These are phyloP conservation scores for Enhydra lutris DNA, from an alignment of 2,113 vertebrate genomes.

Conservation along the genomic window DNA sequence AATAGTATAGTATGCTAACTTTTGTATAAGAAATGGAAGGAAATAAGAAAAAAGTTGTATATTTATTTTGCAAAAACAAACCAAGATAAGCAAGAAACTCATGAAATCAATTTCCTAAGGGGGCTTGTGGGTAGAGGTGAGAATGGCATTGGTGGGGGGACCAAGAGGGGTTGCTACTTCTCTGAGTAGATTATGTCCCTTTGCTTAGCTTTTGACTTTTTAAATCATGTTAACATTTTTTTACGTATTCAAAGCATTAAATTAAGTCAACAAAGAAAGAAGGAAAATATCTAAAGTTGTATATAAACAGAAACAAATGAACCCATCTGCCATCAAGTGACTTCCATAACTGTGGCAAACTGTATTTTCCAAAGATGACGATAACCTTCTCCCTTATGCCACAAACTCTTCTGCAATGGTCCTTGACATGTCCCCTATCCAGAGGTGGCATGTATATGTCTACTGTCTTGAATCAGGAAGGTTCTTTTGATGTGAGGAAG, in stretches of 20 bases:
- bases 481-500: background rate
- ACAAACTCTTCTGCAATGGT: background rate
- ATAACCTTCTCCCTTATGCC: background rate
- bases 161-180: rapidly evolving
- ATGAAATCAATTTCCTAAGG: background rate
- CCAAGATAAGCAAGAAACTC: background rate
- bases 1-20: rapidly evolving
- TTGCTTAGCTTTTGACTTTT: background rate
- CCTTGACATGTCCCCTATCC: background rate
- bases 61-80: background rate
- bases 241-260: background rate
- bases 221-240: background rate
- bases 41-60: too few species aligned
- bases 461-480: rapidly evolving
- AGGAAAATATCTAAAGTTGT: background rate
- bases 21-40: background rate
- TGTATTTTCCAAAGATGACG: background rate
- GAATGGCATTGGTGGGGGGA: rapidly evolving
- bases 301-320: background rate
- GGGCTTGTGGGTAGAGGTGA: rapidly evolving
- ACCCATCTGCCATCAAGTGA: rapidly evolving
- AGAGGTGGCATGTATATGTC: too few species aligned
- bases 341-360: background rate
- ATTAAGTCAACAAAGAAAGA: background rate
- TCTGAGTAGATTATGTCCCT: rapidly evolving